A percentile compares a stretch with the other conserved stretches of the same genome.
Conservation (phyloP, 2,888 invertebrate species). For the Dione juno region DNA sequence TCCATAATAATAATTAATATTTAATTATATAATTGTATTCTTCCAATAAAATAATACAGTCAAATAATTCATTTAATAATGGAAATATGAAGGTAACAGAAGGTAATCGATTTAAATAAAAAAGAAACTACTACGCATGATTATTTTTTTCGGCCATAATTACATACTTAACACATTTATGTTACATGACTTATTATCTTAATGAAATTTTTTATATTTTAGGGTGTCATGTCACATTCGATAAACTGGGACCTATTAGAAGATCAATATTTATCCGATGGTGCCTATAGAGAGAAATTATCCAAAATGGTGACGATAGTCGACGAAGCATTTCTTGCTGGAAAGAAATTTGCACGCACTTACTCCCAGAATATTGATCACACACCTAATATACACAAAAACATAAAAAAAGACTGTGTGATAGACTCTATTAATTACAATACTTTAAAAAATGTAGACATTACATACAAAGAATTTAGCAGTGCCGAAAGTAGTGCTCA, state of each 20-base stretch:
- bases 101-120: no score
- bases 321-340: slow-evolving; percentile 88
- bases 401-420: slow-evolving; percentile 27
- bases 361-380: slow-evolving; percentile 69
- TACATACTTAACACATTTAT: no score
- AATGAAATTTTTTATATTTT: slow-evolving; percentile 51
- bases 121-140: no score
- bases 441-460: slow-evolving; percentile 55
- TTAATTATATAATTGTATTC: no score
- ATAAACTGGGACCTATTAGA: slow-evolving; percentile 97
- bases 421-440: slow-evolving; percentile 37
- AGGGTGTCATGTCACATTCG: slow-evolving; percentile 97
- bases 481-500: slow-evolving; percentile 46
- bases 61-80: no score
- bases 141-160: no score
- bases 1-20: no score
- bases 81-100: no score
- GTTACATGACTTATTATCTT: not conserved
- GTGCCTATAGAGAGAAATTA: slow-evolving; percentile 90
- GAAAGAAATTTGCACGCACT: slow-evolving; percentile 88
- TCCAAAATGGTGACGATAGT: slow-evolving; percentile 93
- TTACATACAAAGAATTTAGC: slow-evolving; percentile 61
- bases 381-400: not conserved
- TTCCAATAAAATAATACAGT: no score
- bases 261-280: slow-evolving; percentile 92